Percentiles rank a stretch among this genome's conserved stretches.
Evolutionary conservation across 2,113 vertebrate species (phyloP).

Genomic region (Galemys pyrenaicus): DNA sequence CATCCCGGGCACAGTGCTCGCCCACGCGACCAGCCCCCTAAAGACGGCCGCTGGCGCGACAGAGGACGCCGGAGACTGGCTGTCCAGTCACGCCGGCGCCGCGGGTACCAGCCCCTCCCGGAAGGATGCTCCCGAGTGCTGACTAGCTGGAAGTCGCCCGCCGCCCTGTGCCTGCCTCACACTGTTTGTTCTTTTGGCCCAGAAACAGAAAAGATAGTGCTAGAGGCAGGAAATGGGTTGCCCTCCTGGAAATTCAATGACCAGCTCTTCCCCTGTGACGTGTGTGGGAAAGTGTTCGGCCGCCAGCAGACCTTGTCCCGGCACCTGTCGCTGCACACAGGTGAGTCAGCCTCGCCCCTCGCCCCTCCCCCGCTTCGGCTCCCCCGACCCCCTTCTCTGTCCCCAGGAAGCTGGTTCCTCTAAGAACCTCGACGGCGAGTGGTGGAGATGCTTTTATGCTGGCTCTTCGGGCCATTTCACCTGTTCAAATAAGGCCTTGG

Average conservation of each 20-base stretch:
- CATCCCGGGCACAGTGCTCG: background rate
- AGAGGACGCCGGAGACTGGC: no score
- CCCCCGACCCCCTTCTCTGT: background rate
- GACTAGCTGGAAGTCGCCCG: background rate
- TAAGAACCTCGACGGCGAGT: background rate
- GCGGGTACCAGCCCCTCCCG: background rate
- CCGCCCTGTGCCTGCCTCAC: background rate
- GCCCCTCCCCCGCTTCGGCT: fast-evolving
- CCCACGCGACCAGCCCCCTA: background rate
- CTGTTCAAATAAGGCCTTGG: background rate
- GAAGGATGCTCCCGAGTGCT: background rate
- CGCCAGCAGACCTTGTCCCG: slow-evolving; percentile 97
- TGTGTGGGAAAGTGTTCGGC: slow-evolving; percentile 98
- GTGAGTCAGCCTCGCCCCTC: slow-evolving; percentile 80
- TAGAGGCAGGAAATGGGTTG: slow-evolving; percentile 93
- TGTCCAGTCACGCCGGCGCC: no score
- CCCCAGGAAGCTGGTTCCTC: background rate
- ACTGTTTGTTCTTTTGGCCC: slow-evolving; percentile 53
- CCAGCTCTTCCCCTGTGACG: slow-evolving; percentile 96
- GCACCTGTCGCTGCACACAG: slow-evolving; percentile 97
- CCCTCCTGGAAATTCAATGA: slow-evolving; percentile 94
- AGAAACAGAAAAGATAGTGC: slow-evolving; percentile 93
- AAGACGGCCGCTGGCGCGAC: background rate
- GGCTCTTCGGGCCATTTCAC: background rate
- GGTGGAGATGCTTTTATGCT: background rate